phyloP scores from a whole-genome alignment of 2,888 invertebrate species.

The Ctena decussata region DNA sequence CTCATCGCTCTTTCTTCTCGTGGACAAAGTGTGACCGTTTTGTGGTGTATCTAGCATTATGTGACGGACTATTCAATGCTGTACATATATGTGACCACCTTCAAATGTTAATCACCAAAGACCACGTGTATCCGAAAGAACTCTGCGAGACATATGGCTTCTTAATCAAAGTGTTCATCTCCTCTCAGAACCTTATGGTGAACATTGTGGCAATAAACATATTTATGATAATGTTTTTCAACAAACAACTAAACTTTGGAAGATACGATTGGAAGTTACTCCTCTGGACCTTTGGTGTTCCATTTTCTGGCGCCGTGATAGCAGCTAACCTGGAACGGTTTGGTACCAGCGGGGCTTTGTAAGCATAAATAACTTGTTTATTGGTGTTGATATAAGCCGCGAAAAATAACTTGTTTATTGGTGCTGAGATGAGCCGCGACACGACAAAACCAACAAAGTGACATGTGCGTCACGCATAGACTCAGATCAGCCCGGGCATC shows the following conservation, averaged over 20 bases:
- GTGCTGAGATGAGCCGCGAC: too few species aligned
- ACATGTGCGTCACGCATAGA: too few species aligned
- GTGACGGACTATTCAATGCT: not conserved
- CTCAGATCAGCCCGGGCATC: too few species aligned
- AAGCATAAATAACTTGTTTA: too few species aligned
- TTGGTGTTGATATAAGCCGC: too few species aligned
- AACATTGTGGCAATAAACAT: not conserved
- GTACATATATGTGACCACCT: not conserved
- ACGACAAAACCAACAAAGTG: too few species aligned
- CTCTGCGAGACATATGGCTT: not conserved
- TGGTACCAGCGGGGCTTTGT: not conserved
- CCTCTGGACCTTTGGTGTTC: not conserved
- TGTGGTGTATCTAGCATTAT: not conserved
- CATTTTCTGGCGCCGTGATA: not conserved
- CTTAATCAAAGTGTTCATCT: not conserved
- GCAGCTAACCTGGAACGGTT: not conserved
- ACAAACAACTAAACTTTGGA: not conserved
- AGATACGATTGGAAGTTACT: not conserved
- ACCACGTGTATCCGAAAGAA: not conserved
- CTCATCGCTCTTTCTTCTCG: not conserved
- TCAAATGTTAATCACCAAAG: not conserved
- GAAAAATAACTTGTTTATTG: too few species aligned
- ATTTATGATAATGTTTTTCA: not conserved
- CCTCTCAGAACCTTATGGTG: not conserved
- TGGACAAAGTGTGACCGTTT: slow-evolving; percentile 6